Evolutionary conservation across 2,797 vertebrate species (phyloP), one percentile per base, ranked within the genome.

Genomic region (Enteromius radiatus): DNA sequence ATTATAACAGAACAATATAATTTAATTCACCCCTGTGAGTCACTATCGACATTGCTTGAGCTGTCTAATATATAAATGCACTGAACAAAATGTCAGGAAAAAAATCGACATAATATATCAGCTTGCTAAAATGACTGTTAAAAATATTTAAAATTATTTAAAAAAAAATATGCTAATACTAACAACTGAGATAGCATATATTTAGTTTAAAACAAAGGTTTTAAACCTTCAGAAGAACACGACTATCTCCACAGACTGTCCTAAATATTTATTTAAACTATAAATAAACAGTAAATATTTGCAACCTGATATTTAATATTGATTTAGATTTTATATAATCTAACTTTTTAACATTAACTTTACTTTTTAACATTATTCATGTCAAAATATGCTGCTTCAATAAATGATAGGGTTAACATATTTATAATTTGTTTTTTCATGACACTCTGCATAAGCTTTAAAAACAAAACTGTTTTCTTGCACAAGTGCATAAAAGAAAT

Each of bases 271-370:
- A 63, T 63, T 17, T 63, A 63, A 63, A 63, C 65, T 68, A 6
- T 9, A 67, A 38, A 36, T 21, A 65, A 68, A 68, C 36, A 68
- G 36, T n/a, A 26, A 7, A 43, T 68, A 68, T 43, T 26, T 69
- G 38, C 41, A 23, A 23, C 12, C n/a, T 23, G 3, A 41, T 41
- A 43, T 23, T 41, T 43, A 43, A 26, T 12, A 68, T 41, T 38
- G 1, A 67, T 61, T 61, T 61, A 15, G 11, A 59, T 67, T 67
- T n/a, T 5, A 64, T 64, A 33, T 64, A 19, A 64, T 64, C 15
- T 64, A 64, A 33, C 7, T 63, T 67, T 38, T 67, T 67, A 67
- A 33, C 33, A 38, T 67, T n/a, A 23, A n/a, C n/a, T n/a, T n/a
- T 17, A 19, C 3, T 1, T 67, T 38, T 67, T 67, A 67, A 33